phyloP scores from a whole-genome alignment of 1,140 invertebrate species.

The Drosophila ercepeae region DNA sequence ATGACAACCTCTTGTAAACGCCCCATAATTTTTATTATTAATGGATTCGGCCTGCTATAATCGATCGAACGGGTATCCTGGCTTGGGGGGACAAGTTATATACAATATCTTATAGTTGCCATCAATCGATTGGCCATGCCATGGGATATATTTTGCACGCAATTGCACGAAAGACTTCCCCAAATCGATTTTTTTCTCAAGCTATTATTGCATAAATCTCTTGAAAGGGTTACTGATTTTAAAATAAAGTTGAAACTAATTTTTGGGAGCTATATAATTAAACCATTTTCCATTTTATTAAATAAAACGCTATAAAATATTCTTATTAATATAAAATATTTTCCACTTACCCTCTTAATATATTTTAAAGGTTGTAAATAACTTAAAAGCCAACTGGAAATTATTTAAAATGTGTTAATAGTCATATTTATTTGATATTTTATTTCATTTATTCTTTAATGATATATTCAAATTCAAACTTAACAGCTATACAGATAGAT shows the following conservation, averaged over 20 bases:
- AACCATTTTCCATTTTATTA: neutral
- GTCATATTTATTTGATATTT: too few relatives aligned
- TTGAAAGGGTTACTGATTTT: neutral
- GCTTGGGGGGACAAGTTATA: neutral
- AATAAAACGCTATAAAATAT: too few relatives aligned
- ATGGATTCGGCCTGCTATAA: constrained; percentile 58
- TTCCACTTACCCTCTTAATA: too few relatives aligned
- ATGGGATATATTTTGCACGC: neutral
- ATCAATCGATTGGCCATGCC: constrained; percentile 31
- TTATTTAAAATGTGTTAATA: neutral
- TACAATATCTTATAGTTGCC: constrained; percentile 16
- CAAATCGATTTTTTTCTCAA: neutral
- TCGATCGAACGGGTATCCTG: constrained; percentile 38
- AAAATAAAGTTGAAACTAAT: neutral
- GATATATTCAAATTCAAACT: too few relatives aligned
- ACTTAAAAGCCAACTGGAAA: too few relatives aligned
- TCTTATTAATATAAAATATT: neutral
- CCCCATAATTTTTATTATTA: constrained; percentile 82
- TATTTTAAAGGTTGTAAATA: too few relatives aligned
- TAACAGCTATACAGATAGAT: too few relatives aligned
- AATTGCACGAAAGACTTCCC: neutral
- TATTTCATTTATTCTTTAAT: too few relatives aligned
- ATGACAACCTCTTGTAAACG: constrained; percentile 81
- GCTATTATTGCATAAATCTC: neutral
- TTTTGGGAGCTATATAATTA: neutral